Conservation (phyloP, 2,797 vertebrate species). For the Propithecus deckenii region DNA sequence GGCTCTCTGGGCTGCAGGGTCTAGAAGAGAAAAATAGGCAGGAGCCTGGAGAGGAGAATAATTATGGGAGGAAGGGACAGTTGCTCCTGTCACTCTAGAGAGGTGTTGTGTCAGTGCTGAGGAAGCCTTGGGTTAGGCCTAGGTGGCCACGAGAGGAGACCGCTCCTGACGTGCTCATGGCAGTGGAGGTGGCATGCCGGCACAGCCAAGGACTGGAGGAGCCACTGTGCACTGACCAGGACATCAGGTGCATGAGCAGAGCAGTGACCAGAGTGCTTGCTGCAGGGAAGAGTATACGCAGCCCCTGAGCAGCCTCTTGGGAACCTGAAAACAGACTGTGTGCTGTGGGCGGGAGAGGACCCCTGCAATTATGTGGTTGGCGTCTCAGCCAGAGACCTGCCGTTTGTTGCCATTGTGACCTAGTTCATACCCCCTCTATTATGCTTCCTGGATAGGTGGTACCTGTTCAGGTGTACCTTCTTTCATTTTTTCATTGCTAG, state of each 20-base stretch:
- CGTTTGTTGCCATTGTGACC: background rate
- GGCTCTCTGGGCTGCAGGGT: background rate
- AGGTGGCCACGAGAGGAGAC: background rate
- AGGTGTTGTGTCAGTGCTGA: background rate
- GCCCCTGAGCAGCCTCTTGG: background rate
- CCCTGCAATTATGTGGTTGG: background rate
- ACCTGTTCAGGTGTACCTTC: background rate
- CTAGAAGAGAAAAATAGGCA: background rate
- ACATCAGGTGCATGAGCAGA: fast-evolving
- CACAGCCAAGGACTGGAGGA: background rate
- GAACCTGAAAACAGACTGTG: background rate
- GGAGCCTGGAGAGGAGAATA: background rate
- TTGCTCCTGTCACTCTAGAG: background rate
- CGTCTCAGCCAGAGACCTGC: background rate
- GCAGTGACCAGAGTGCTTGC: background rate
- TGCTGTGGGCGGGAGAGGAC: background rate
- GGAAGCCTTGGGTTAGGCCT: background rate
- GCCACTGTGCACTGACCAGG: too few relatives aligned
- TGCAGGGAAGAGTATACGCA: background rate
- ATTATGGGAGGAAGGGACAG: background rate
- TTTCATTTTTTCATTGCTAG: background rate
- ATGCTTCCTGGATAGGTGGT: background rate
- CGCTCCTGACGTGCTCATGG: fast-evolving
- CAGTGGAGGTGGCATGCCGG: background rate
- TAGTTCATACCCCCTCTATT: background rate